Evolutionary conservation across 2,888 invertebrate species (phyloP).

Genomic region (Scaptomyza caliginosa): DNA sequence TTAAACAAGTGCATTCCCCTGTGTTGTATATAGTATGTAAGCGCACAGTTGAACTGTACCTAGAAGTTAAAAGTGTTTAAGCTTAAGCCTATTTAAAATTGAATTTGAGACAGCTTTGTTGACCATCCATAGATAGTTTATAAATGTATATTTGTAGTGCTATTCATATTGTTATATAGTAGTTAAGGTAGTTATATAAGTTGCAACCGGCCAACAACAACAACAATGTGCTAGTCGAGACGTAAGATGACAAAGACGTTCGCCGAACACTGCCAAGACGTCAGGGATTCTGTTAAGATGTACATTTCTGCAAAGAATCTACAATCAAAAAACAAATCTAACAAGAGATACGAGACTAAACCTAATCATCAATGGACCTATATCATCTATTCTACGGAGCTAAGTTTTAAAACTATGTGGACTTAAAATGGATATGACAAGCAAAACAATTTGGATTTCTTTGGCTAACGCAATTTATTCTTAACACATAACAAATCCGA

Average conservation of each 20-base stretch:
- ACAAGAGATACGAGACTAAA: too few species aligned
- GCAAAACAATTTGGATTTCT: background rate
- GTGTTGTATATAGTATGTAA: slow-evolving; percentile 22
- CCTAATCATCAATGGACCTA: slow-evolving; percentile 15
- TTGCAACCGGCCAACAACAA: slow-evolving; percentile 5
- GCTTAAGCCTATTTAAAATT: background rate
- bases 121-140: background rate
- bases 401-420: background rate
- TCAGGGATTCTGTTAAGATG: background rate
- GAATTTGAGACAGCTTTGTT: slow-evolving; percentile 4
- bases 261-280: background rate
- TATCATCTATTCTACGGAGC: background rate
- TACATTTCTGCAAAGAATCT: background rate
- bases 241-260: background rate
- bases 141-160: background rate
- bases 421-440: background rate
- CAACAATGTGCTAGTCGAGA: slow-evolving; percentile 7
- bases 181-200: slow-evolving; percentile 41
- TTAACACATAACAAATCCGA: background rate
- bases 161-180: slow-evolving; percentile 22
- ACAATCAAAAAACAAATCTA: background rate
- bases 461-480: background rate
- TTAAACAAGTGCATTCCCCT: slow-evolving; percentile 20
- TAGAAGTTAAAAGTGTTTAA: background rate
- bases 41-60: slow-evolving; percentile 44